Evolutionary conservation across 2,797 vertebrate species (phyloP), one percentile per base, ranked within the genome.

Genomic region (Onychomys torridus): DNA sequence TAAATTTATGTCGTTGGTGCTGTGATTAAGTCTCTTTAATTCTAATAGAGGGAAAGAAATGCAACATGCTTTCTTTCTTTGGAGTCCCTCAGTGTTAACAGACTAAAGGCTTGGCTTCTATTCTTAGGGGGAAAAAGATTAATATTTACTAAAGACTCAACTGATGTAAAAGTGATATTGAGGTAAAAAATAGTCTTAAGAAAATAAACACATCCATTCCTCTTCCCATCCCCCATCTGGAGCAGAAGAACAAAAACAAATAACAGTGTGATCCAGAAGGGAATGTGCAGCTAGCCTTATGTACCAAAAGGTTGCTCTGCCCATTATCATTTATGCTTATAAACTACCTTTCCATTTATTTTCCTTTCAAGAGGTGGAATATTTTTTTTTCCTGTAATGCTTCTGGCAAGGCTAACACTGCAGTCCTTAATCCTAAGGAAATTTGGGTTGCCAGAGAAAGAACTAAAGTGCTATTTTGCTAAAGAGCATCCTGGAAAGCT

Each of bases 401-500:
- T 96, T 69, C 83, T 94, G 78, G 89, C 86, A 92, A 65, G 59
- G 91, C 14, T 29, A 92, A 76, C 49, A 57, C 85, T 91, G 69
- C 37, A 89, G 57, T 55, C 57, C 69, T 93, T 90, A 85, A 86
- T 59, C 46, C 78, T 78, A 14, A 81, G 96, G 75, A 93, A 89
- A 93, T 83, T 78, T 76, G 29, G 93, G 79, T 83, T 90, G 90
- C 86, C 65, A 69, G 65, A 57, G 79, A 40, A 87, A 57, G 63
- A 49, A 40, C 69, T 67, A 37, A 90, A 94, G 55, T 76, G 89
- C 57, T 83, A 4, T 93, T 96, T 96, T 93, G 90, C 77, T 94
- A 78, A 78, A 89, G 94, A 95, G 92, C 79, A 75, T 94, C 92
- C 93, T 97, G 87, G 96, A 96, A 96, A 91, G 75, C 55, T 65